Evolutionary conservation across 2,797 vertebrate genomes (phyloP).

Genomic region (Phyllotis vaccarum): DNA sequence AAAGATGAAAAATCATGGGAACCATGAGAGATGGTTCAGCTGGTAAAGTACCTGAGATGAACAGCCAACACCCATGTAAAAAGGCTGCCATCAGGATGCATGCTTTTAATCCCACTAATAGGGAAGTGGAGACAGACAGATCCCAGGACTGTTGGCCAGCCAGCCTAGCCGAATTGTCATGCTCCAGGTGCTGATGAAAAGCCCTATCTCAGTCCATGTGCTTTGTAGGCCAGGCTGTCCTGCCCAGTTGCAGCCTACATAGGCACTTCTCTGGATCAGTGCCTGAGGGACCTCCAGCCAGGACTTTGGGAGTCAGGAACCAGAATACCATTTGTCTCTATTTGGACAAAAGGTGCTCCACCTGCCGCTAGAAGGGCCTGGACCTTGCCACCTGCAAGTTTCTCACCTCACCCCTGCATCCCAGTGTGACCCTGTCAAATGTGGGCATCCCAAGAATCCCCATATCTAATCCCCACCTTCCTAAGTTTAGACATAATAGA

Average conservation of each 20-base stretch:
- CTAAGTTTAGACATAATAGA: neutral
- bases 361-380: too few species aligned
- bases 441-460: neutral
- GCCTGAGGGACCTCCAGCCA: neutral
- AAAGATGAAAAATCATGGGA: too few species aligned
- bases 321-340: too few species aligned
- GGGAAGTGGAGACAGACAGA: neutral
- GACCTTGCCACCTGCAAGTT: too few species aligned
- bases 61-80: neutral
- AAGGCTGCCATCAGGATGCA: neutral
- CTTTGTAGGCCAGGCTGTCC: neutral
- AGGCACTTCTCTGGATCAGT: neutral
- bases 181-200: neutral
- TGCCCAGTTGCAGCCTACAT: too few species aligned
- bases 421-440: neutral
- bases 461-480: too few species aligned
- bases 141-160: neutral
- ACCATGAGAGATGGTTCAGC: neutral
- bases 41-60: neutral
- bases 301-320: neutral
- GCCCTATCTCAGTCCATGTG: neutral
- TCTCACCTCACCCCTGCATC: too few species aligned
- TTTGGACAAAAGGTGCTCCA: accelerated
- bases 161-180: neutral
- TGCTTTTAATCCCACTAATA: neutral